Conservation (phyloP, 2,113 vertebrate species). For the Gallinago paraguaiae region DNA sequence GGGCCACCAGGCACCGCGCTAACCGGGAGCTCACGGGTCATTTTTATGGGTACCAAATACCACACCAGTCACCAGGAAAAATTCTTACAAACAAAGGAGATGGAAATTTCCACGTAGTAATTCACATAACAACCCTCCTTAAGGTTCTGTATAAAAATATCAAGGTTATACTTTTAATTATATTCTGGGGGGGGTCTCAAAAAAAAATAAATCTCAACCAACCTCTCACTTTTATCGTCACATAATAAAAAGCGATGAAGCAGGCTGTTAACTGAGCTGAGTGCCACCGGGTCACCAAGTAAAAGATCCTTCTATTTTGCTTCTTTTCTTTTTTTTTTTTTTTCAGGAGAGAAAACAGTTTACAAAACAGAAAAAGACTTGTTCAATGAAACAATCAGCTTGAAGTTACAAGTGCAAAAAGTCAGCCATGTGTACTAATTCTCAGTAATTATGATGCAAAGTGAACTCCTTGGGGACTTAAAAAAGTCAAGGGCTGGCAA, state of each 20-base stretch:
- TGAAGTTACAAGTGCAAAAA: slow-evolving; percentile 82
- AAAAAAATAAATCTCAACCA: background rate
- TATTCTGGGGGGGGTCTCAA: background rate
- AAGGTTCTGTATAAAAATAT: background rate
- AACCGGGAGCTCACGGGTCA: background rate
- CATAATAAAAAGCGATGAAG: slow-evolving; percentile 45
- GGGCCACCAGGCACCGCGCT: background rate
- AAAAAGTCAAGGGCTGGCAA: slow-evolving; percentile 77
- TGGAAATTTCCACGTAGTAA: slow-evolving; percentile 1
- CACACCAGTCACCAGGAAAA: background rate
- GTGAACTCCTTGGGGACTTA: slow-evolving; percentile 77
- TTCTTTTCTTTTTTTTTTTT: background rate
- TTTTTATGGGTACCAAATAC: background rate
- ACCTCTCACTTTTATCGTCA: slow-evolving; percentile 43
- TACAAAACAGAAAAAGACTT: slow-evolving; percentile 75
- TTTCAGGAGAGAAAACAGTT: slow-evolving; percentile 63
- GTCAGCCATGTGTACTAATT: slow-evolving; percentile 82
- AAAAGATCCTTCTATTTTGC: slow-evolving; percentile 22
- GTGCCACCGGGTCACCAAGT: slow-evolving; percentile 39
- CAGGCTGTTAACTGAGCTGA: slow-evolving; percentile 53
- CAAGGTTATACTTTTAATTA: slow-evolving; percentile 7
- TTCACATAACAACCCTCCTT: background rate
- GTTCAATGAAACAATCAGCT: slow-evolving; percentile 76
- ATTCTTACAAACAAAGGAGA: slow-evolving; percentile 7
- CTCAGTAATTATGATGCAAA: slow-evolving; percentile 87